Conservation (phyloP, 2,113 vertebrate species). For the Beaufortia kweichowensis region DNA sequence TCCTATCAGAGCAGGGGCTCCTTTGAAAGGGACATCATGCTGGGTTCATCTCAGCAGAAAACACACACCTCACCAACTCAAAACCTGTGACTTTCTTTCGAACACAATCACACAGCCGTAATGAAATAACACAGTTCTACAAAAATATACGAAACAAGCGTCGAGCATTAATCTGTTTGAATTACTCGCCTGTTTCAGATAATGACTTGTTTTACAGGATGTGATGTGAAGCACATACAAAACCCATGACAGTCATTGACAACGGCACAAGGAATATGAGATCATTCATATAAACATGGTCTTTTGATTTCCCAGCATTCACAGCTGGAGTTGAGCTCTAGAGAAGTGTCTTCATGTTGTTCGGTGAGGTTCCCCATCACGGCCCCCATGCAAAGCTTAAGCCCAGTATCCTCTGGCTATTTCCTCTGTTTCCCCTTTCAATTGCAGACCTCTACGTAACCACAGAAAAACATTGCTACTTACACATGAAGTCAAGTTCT, state of each 20-base stretch:
- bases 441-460: constrained; percentile 51
- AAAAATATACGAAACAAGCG: constrained; percentile 14
- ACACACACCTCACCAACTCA: constrained; percentile 47
- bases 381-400: constrained; percentile 63
- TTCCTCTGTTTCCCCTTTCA: constrained; percentile 54
- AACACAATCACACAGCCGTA: constrained; percentile 59
- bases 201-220: not conserved
- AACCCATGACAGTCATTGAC: not conserved
- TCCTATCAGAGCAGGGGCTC: constrained; percentile 64
- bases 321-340: constrained; percentile 69
- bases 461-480: constrained; percentile 6
- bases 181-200: not conserved
- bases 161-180: not conserved
- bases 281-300: constrained; percentile 60
- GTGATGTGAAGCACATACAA: not conserved
- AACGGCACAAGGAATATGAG: constrained; percentile 3
- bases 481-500: constrained; percentile 12
- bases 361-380: constrained; percentile 64
- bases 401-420: constrained; percentile 66
- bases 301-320: constrained; percentile 66
- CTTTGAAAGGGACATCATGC: constrained; percentile 64
- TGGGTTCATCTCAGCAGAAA: constrained; percentile 63
- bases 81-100: constrained; percentile 58
- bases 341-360: constrained; percentile 69
- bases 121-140: constrained; percentile 16